Conservation (phyloP, 1,140 invertebrate species). For the Sinonovacula constricta region DNA sequence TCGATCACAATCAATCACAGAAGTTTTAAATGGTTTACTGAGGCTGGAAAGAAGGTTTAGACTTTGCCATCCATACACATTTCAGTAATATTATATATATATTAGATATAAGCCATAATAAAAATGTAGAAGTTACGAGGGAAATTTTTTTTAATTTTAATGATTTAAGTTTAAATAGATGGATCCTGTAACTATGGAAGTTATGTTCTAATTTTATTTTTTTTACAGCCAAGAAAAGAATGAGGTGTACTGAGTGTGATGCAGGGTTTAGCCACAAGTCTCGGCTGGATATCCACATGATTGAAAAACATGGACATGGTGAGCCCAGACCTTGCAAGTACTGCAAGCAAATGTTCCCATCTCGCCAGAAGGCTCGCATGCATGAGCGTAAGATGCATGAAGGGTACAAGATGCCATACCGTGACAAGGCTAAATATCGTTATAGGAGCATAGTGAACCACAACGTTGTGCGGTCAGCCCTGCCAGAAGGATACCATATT, state of each 20-base stretch:
- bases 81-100: no score
- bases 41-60: no score
- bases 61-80: no score
- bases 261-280: slow-evolving; percentile 37
- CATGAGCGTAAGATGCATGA: slow-evolving; percentile 38
- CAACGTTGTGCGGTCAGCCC: background rate
- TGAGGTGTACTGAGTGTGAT: slow-evolving; percentile 14
- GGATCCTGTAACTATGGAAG: background rate
- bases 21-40: no score
- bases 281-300: slow-evolving; percentile 26
- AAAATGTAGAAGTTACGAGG: no score
- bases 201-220: background rate
- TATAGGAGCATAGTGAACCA: background rate
- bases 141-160: no score
- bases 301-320: slow-evolving; percentile 15
- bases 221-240: slow-evolving; percentile 31
- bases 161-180: no score
- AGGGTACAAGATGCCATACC: slow-evolving; percentile 5
- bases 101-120: no score
- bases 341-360: slow-evolving; percentile 34
- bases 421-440: background rate
- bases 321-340: slow-evolving; percentile 25
- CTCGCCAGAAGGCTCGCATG: slow-evolving; percentile 29
- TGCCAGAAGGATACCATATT: background rate
- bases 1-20: no score